These are phyloP conservation scores for Bolinopsis microptera DNA, from an alignment of 37 sponge, comb jelly and placozoan species.

Conservation along the genomic window DNA sequence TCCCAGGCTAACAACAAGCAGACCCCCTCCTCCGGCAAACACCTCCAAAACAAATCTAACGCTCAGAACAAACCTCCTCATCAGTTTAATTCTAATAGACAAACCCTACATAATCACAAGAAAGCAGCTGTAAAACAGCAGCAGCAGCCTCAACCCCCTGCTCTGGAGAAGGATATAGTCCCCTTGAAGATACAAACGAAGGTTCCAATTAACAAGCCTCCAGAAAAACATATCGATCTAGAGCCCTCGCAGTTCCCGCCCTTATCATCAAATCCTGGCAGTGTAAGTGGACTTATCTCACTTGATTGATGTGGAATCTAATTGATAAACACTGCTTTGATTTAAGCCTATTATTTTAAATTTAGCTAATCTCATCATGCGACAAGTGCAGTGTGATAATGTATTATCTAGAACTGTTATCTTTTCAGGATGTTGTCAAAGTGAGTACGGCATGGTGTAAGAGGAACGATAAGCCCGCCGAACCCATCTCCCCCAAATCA, in stretches of 20 bases:
- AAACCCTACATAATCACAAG: neutral
- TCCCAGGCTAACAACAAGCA: neutral
- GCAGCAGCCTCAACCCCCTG: neutral
- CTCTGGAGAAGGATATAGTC: neutral
- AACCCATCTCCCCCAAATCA: neutral
- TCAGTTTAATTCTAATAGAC: neutral
- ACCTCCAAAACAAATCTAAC: neutral
- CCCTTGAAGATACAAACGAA: neutral
- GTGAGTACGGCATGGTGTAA: neutral
- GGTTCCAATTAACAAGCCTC: neutral
- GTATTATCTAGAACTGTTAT: no score
- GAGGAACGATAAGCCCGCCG: neutral
- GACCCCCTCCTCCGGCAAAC: neutral
- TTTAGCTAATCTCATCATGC: no score
- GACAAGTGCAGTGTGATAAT: no score
- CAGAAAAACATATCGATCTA: slow-evolving; percentile 4
- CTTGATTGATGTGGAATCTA: neutral
- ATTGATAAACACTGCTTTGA: no score
- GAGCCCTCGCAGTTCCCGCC: slow-evolving; percentile 26
- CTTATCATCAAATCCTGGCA: neutral
- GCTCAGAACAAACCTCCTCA: neutral
- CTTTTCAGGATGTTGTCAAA: neutral
- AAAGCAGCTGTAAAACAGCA: neutral
- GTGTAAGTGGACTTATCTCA: neutral
- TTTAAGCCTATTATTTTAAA: no score